A percentile compares a stretch with the other conserved stretches of the same genome.
These are phyloP conservation scores for Latrodectus elegans DNA, from an alignment of 2,888 invertebrate genomes.

Conservation along the genomic window DNA sequence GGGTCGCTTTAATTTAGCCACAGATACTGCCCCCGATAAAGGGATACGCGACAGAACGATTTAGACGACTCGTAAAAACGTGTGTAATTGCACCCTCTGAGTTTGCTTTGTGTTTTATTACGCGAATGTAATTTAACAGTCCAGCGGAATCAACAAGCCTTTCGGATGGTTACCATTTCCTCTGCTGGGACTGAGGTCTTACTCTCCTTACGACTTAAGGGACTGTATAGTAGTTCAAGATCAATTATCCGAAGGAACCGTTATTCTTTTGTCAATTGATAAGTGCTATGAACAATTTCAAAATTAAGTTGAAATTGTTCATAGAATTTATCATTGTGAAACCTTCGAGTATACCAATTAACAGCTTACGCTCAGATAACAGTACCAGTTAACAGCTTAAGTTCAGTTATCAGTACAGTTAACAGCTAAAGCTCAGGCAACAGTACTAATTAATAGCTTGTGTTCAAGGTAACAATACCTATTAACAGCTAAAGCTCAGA, in stretches of 20 bases:
- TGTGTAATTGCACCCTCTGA: constrained; percentile 55
- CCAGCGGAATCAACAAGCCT: constrained; percentile 66
- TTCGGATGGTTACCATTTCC: constrained; percentile 48
- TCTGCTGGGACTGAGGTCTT: constrained; percentile 9
- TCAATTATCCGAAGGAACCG: background rate
- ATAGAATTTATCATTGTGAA: no score
- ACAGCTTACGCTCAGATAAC: no score
- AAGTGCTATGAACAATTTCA: no score
- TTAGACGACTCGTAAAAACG: constrained; percentile 63
- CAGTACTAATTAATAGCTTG: no score
- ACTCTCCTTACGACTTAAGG: constrained; percentile 14
- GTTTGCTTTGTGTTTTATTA: constrained; percentile 60
- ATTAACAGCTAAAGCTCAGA: no score
- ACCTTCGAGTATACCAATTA: no score
- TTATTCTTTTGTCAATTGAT: no score
- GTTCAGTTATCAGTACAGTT: no score
- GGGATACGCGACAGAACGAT: constrained; percentile 7
- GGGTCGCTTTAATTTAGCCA: constrained; percentile 43
- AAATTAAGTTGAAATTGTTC: no score
- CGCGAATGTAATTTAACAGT: constrained; percentile 59
- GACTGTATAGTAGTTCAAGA: background rate
- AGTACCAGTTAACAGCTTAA: no score
- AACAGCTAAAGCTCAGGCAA: no score
- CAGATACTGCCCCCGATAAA: constrained; percentile 23
- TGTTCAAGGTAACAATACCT: no score